A percentile compares a stretch with the other conserved stretches of the same genome.
Evolutionary conservation across 2,888 invertebrate genomes (phyloP).

Genomic region (Pyrrhia umbra): DNA sequence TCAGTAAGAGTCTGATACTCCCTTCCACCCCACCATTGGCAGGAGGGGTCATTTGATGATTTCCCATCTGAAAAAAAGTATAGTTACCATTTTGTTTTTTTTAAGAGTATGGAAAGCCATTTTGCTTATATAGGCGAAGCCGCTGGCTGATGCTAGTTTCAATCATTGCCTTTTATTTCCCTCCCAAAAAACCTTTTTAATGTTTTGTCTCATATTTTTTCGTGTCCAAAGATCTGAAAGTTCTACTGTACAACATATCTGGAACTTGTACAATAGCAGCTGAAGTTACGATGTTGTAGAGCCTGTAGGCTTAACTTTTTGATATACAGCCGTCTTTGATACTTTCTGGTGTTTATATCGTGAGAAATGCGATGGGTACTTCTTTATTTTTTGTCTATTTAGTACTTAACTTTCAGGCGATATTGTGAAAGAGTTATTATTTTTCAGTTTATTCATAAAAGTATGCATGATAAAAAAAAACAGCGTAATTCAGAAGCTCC

Average conservation of each 20-base stretch:
- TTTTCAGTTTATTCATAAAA: too few species aligned
- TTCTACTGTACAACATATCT: constrained; percentile 30
- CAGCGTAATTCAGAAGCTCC: too few species aligned
- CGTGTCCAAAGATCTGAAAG: constrained; percentile 19
- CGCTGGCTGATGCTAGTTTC: too few species aligned
- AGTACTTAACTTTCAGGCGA: constrained; percentile 9
- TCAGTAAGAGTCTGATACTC: too few species aligned
- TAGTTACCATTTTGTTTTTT: too few species aligned
- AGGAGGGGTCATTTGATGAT: too few species aligned
- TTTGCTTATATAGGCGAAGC: too few species aligned
- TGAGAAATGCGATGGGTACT: constrained; percentile 36
- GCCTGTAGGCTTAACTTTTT: constrained; percentile 52
- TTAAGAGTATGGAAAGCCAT: too few species aligned
- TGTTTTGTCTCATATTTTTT: constrained; percentile 21
- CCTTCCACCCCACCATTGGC: too few species aligned
- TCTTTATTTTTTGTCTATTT: constrained; percentile 25
- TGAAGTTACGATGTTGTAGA: constrained; percentile 45
- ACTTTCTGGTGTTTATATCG: constrained; percentile 45
- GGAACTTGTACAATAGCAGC: constrained; percentile 47
- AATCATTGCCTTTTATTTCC: background rate
- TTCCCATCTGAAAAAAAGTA: too few species aligned
- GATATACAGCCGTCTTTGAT: constrained; percentile 52
- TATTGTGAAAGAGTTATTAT: constrained; percentile 3
- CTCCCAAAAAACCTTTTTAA: constrained; percentile 7
- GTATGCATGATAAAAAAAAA: too few species aligned